These are phyloP conservation scores for Rhadinocentrus ornatus DNA, from an alignment of 2,797 vertebrate species.

Conservation along the genomic window DNA sequence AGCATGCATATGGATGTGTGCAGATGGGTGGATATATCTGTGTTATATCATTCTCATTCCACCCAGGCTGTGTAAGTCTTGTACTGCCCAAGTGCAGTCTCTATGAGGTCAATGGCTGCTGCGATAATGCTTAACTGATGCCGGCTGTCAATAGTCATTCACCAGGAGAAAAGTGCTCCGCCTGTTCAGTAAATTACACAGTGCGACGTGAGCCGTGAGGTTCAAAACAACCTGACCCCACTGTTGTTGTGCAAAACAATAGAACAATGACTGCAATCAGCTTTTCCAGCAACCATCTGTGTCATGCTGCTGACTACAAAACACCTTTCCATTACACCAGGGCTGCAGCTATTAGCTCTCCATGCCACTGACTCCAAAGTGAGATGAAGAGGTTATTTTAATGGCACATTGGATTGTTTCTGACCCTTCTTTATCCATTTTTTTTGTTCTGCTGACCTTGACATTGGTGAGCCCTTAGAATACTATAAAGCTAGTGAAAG, in stretches of 20 bases:
- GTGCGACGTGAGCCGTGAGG: conserved; percentile 65
- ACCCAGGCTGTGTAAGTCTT: conserved; percentile 35
- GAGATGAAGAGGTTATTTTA: conserved; percentile 77
- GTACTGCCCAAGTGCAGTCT: conserved; percentile 54
- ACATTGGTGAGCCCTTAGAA: conserved; percentile 44
- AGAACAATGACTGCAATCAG: conserved; percentile 82
- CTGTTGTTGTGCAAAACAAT: conserved; percentile 80
- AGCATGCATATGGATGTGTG: background rate
- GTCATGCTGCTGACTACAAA: conserved; percentile 75
- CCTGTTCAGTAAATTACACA: conserved; percentile 83
- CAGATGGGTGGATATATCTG: conserved; percentile 11
- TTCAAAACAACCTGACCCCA: conserved; percentile 77
- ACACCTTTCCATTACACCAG: conserved; percentile 75
- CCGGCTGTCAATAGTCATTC: conserved; percentile 81
- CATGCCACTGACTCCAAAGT: conserved; percentile 70
- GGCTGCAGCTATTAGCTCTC: conserved; percentile 75
- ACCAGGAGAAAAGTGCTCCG: conserved; percentile 75
- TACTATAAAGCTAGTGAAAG: conserved; percentile 27
- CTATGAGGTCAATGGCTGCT: conserved; percentile 71
- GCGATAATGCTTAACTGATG: conserved; percentile 78
- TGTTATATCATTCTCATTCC: conserved; percentile 16
- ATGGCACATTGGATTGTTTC: conserved; percentile 69
- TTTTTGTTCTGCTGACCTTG: conserved; percentile 68
- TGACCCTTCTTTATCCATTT: conserved; percentile 62
- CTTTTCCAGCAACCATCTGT: conserved; percentile 75